Base-by-base conservation (phyloP, 2,888 invertebrate genomes). In the Thyatira batis region DNA sequence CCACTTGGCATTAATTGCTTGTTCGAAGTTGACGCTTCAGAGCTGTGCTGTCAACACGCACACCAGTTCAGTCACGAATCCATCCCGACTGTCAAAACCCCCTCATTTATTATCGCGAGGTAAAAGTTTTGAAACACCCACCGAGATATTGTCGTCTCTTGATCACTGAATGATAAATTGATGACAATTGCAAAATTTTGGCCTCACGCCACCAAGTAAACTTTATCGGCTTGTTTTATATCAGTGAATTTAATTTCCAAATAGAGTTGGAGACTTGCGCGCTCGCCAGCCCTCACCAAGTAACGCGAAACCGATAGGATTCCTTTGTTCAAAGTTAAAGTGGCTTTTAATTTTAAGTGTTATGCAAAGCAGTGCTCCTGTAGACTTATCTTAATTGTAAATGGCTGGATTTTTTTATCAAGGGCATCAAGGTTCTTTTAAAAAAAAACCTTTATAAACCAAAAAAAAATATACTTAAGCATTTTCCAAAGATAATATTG, bases 91-190 rank as follows among this genome's bases (percentile, higher is more conserved):
- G 77, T 73, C 79, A 71, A 63, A 80, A 78, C 73, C 74, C 61
- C 63, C 67, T 71, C 78, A 79, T 80, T 78, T 78, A 71, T 79
- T 73, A 78, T 69, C 67, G 66, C 65, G 62, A 72, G 69, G 71
- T 75, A 78, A 76, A 78, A 77, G 71, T 78, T 78, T 63, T 50
- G 61, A 49, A 69, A 74, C 71, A 65, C 54, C 51, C 49, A 63
- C 55, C 56, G 56, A 54, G 50, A 11, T 51, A 30, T 65, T 74
- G 71, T 73, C 68, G 66, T 67, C 69, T 62, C 65, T 60, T 65
- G 71, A 69, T 70, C 72, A 78, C 74, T 77, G 65, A 69, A 67
- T 73, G 63, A 78, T 73, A 72, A 71, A 75, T 72, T 64, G 63
- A 58, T 10, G 49, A 61, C 8, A 66, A 61, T 53, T 62, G 54